Base-by-base conservation (phyloP, 2,888 invertebrate genomes). In the Xylota segnis region DNA sequence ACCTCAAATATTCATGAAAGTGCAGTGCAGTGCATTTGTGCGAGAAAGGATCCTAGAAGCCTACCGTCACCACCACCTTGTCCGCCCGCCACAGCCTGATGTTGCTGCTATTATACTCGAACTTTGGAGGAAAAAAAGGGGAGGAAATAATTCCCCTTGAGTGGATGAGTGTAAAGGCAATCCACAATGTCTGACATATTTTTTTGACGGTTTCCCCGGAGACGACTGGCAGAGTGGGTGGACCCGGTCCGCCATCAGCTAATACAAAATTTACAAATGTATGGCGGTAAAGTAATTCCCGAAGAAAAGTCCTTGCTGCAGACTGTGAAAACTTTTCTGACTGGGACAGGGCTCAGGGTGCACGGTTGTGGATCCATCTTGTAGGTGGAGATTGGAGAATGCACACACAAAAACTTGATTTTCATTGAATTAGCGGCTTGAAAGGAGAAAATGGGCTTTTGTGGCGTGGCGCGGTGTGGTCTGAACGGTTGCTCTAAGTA, bases 391-490 rank as follows among this genome's bases (percentile, higher is more conserved):
- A 71, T 50, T 59, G 75, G n/a, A n/a, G n/a, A n/a, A n/a, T n/a
- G n/a, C n/a, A n/a, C 54, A 75, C 58, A 81, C 84, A 71, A 84
- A 84, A 84, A 86, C 86, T 86, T 86, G 86, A 86, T 86, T 86
- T 77, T 86, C 82, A 86, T 86, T 86, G 82, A 86, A 86, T 86
- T 86, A 86, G 86, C 76, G 72, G 71, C 72, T 76, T 82, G 82
- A 82, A 72, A 77, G 82, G 70, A 70, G 68, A 82, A 86, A 86
- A 86, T 86, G 86, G 82, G 66, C 76, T 86, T 81, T 86, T 86
- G 77, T 82, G 65, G 81, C 43, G 34, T 50, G 34, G 14, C 16
- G 10, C 27, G 12, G 34, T 10, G 34, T 10, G 32, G 40, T 50
- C 43, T 18, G 29, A 56, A 75, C 45, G 23, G 68, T 47, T 40